These are phyloP conservation scores for Ophion ventricosus DNA, from an alignment of 2,888 invertebrate genomes.

Conservation along the genomic window DNA sequence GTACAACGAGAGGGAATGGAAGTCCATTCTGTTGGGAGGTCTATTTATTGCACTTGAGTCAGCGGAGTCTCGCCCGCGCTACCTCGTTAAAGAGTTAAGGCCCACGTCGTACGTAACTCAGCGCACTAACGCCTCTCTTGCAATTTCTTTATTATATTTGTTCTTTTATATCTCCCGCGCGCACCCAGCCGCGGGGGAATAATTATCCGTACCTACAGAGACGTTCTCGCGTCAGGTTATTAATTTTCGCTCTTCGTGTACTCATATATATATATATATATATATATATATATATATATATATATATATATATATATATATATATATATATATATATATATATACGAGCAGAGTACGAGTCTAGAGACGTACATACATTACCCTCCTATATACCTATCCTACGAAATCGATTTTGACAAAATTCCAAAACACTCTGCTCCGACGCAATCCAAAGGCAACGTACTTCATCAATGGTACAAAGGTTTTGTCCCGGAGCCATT, in stretches of 20 bases:
- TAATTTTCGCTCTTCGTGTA: conserved; percentile 28
- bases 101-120: conserved; percentile 64
- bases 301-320: no score
- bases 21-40: conserved; percentile 33
- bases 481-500: no score
- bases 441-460: no score
- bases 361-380: conserved; percentile 1
- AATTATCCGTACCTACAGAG: conserved; percentile 50
- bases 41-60: conserved; percentile 67
- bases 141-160: conserved; percentile 14
- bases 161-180: conserved; percentile 12
- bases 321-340: no score
- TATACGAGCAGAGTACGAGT: neutral
- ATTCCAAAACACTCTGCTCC: no score
- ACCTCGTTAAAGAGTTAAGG: conserved; percentile 68
- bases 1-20: no score
- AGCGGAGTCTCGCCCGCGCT: conserved; percentile 48
- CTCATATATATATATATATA: no score
- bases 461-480: no score
- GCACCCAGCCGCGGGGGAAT: conserved; percentile 25
- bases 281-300: no score
- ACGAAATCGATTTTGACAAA: neutral
- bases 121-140: conserved; percentile 54
- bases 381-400: neutral
- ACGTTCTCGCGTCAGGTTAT: conserved; percentile 30